phyloP scores from a whole-genome alignment of 2,888 invertebrate species.

The Stramonita haemastoma region DNA sequence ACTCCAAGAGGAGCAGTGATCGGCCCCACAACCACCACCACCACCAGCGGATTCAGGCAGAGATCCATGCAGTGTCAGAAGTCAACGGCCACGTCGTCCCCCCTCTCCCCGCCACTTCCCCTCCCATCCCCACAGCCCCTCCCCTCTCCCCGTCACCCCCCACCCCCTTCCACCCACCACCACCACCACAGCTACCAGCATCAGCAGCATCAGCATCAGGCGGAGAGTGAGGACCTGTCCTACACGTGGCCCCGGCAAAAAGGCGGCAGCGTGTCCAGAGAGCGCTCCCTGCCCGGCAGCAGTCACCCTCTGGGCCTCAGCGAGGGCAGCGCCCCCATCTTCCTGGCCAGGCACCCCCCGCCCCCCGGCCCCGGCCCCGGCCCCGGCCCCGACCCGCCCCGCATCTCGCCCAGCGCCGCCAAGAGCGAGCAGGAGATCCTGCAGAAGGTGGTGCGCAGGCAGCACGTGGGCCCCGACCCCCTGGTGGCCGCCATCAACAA shows the following conservation, averaged over 20 bases:
- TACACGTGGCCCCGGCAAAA: constrained; percentile 30
- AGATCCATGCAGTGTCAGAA: constrained; percentile 33
- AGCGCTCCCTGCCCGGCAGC: neutral
- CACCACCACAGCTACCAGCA: too few species aligned
- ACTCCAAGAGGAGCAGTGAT: neutral
- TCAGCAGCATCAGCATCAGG: neutral
- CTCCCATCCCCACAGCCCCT: constrained; percentile 2
- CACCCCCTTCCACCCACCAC: neutral
- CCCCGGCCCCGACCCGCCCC: neutral
- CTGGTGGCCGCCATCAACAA: constrained; percentile 39
- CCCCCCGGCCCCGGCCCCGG: neutral
- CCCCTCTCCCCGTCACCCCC: neutral
- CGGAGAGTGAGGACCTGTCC: constrained; percentile 23
- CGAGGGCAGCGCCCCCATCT: neutral
- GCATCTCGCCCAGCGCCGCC: constrained; percentile 25
- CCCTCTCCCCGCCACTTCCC: neutral
- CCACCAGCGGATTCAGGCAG: constrained; percentile 26
- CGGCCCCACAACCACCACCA: neutral
- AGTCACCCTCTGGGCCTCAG: neutral
- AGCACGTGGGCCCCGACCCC: constrained; percentile 32
- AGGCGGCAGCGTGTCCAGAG: constrained; percentile 31
- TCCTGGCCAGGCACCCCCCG: neutral
- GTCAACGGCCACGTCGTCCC: constrained; percentile 35
- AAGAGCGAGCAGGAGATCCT: constrained; percentile 35
- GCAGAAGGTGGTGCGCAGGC: constrained; percentile 34